These are phyloP conservation scores for Oryzaephilus surinamensis DNA, from an alignment of 1,140 invertebrate species.

Conservation along the genomic window DNA sequence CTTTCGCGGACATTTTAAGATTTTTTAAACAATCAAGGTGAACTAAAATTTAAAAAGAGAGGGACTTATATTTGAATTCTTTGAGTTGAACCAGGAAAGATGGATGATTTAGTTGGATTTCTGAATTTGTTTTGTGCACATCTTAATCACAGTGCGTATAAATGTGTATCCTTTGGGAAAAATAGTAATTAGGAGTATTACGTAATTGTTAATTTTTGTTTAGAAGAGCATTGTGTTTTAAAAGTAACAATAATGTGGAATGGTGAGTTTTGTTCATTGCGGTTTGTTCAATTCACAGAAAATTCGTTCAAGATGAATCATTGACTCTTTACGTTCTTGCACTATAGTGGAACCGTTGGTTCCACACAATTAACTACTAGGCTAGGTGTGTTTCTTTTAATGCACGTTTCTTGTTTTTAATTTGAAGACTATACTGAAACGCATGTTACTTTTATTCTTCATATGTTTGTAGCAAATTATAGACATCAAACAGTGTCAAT, in stretches of 20 bases:
- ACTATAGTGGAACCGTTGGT: too few species aligned
- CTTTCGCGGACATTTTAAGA: slow-evolving; percentile 11
- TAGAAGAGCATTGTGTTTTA: background rate
- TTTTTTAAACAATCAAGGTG: too few species aligned
- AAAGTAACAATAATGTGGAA: slow-evolving; percentile 1
- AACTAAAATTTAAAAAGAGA: slow-evolving; percentile 16
- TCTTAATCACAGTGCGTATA: slow-evolving; percentile 11
- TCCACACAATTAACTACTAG: too few species aligned
- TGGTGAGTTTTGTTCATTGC: background rate
- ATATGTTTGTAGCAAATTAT: too few species aligned
- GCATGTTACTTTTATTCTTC: too few species aligned
- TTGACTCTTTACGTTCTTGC: too few species aligned
- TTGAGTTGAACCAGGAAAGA: slow-evolving; percentile 12
- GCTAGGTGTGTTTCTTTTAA: too few species aligned
- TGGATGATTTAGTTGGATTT: slow-evolving; percentile 12
- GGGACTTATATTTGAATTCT: slow-evolving; percentile 9
- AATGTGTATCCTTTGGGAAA: slow-evolving; percentile 2
- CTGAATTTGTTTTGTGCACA: slow-evolving; percentile 12
- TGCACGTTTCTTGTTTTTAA: too few species aligned
- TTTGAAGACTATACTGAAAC: too few species aligned
- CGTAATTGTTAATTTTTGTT: background rate
- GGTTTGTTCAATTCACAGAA: too few species aligned
- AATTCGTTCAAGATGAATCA: too few species aligned
- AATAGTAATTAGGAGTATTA: slow-evolving; percentile 7
- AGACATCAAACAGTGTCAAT: too few species aligned